phyloP scores from a whole-genome alignment of 2,888 invertebrate genomes.

The Trichopria drosophilae region DNA sequence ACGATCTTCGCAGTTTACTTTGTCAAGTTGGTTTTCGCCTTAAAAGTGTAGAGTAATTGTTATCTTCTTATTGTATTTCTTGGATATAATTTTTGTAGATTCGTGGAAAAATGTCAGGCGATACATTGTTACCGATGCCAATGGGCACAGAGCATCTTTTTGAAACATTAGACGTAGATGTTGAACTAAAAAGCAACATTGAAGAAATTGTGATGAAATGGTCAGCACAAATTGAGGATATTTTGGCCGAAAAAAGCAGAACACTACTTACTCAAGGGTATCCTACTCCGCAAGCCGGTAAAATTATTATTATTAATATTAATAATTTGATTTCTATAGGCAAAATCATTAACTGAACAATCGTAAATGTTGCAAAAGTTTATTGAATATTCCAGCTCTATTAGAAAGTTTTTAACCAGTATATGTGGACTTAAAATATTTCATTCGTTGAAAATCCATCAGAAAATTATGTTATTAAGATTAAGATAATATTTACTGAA shows the following conservation, averaged over 20 bases:
- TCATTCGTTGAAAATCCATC: too few relatives aligned
- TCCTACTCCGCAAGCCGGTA: conserved; percentile 66
- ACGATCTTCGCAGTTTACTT: conserved; percentile 70
- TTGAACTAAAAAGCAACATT: conserved; percentile 76
- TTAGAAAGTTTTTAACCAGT: too few relatives aligned
- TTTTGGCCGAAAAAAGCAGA: conserved; percentile 77
- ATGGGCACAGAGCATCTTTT: conserved; percentile 73
- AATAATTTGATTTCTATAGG: background rate
- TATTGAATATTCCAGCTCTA: too few relatives aligned
- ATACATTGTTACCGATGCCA: conserved; percentile 85
- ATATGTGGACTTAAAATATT: too few relatives aligned
- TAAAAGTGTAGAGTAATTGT: too few relatives aligned
- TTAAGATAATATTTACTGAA: too few relatives aligned
- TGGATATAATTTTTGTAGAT: conserved; percentile 57
- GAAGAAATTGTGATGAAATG: conserved; percentile 88
- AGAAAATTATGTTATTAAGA: too few relatives aligned
- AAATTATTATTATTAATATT: conserved; percentile 1
- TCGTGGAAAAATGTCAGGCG: conserved; percentile 81
- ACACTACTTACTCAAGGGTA: conserved; percentile 70
- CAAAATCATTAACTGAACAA: background rate
- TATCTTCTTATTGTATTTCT: too few relatives aligned
- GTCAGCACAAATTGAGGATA: conserved; percentile 77
- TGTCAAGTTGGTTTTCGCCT: conserved; percentile 73
- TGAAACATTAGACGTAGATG: conserved; percentile 66
- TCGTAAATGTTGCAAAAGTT: too few relatives aligned